Conservation (phyloP, 2,888 invertebrate genomes). For the Acanthosoma haemorrhoidale region DNA sequence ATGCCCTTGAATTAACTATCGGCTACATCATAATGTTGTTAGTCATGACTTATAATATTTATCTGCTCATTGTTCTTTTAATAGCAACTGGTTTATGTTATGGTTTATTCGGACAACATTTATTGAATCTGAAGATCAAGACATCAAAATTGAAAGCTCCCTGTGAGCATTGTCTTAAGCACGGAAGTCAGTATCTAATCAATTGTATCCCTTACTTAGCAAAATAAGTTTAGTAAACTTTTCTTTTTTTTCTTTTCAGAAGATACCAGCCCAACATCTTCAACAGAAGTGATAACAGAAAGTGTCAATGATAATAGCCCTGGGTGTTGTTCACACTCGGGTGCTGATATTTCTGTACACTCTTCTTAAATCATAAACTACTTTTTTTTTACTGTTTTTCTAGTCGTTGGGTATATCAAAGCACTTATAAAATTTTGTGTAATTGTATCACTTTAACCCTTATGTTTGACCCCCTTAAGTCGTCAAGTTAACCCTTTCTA, state of each 20-base stretch:
- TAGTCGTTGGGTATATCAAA: no score
- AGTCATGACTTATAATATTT: constrained; percentile 31
- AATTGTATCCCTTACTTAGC: neutral
- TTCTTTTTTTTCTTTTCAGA: neutral
- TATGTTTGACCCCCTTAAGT: no score
- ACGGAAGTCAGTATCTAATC: neutral
- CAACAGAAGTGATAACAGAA: constrained; percentile 23
- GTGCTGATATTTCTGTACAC: neutral
- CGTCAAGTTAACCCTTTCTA: no score
- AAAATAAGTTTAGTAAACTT: neutral
- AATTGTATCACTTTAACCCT: no score
- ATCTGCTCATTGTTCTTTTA: constrained; percentile 17
- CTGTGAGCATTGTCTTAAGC: constrained; percentile 27
- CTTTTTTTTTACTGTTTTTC: no score
- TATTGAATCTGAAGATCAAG: constrained; percentile 13
- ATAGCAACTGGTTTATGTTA: constrained; percentile 26
- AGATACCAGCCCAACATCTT: constrained; percentile 13
- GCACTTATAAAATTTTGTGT: no score
- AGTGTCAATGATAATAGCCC: constrained; percentile 1
- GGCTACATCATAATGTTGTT: constrained; percentile 30
- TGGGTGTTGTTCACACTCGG: constrained; percentile 23
- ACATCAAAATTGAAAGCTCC: constrained; percentile 29
- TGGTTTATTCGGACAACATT: constrained; percentile 23
- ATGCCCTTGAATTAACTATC: constrained; percentile 16
- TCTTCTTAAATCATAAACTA: no score